Evolutionary conservation across 2,888 invertebrate species (phyloP), one percentile per base, ranked within the genome.

Genomic region (Phorcus lineatus): DNA sequence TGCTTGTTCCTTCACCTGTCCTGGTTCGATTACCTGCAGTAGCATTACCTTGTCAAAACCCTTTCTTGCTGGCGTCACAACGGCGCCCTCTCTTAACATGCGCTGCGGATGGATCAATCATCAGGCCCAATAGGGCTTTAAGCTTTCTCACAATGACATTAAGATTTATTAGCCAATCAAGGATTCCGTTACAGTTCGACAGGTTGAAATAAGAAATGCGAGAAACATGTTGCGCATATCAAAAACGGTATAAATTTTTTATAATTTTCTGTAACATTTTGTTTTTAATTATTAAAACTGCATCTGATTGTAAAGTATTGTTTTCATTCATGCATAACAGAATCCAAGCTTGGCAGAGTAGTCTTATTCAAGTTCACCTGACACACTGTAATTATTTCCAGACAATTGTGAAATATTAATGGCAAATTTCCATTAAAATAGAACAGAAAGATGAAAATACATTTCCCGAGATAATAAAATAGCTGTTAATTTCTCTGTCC

Each of bases 131-230:
- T 28, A 62, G 28, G 62, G 28, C 19, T 28, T 57, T 22, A 57
- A 22, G 57, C 57, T 24, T 57, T 17, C 16, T 16, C 62, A 62
- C 62, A 24, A 24, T 28, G 28, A 62, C 62, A 62, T 22, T 13
- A 28, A 62, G 62, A 62, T 62, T 62, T 62, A 62, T 28, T 24
- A 62, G 28, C 62, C 62, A 62, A 62, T 62, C 62, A 62, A 62
- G 28, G 62, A 62, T 62, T 62, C 62, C 28, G 62, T 62, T 62
- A 62, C 62, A 62, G 16, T 28, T 62, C 28, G 62, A 62, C 62
- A 62, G 62, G 28, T 28, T 24, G 28, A 24, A 62, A 62, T 62
- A 28, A 47, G 47, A 47, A 47, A 47, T 13, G 47, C 47, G 47
- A 47, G 47, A 47, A 47, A 47, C 47, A 47, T 47, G 47, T 47